Base-by-base conservation (phyloP, 1,140 invertebrate species). In the Meloidogyne exigua region DNA sequence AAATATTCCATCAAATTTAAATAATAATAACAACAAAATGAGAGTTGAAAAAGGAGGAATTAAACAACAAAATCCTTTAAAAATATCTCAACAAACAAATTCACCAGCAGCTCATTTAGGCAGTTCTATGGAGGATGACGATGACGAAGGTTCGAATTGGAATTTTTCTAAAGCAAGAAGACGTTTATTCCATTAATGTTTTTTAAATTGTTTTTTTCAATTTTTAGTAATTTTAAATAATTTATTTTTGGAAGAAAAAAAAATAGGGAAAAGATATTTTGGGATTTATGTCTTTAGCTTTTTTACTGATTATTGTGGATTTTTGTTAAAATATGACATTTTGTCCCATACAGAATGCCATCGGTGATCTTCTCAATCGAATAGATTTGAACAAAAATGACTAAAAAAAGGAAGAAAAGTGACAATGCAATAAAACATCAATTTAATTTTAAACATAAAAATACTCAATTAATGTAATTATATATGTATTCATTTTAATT, bases 111-210 rank as follows among this genome's bases (percentile, higher is more conserved):
- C 13, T n/a, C 2, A 57, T 57, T 57, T 57, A n/a, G 49, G 49
- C 4, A 57, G 49, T 57, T 57, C 49, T 57, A 57, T 57, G 49
- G 49, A 57, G 18, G 49, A 57, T n/a, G 49, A 57, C 49, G 49
- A 57, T 57, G 49, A 57, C 21, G 49, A n/a, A 57, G 49, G 49
- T 57, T 57, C 49, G 49, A 57, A 57, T 57, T 57, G 49, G 49
- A 57, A 57, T 57, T 57, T 57, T 57, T n/a, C 18, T 57, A 57
- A 57, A 57, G 49, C 49, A 57, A 57, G 49, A 57, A 57, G 49
- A 57, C 49, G 49, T 57, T 57, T 57, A 57, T 57, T 57, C 10
- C 49, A 57, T n/a, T 57, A 57, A 57, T n/a, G 1, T 49, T 57
- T 57, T 57, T 57, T n/a, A 0, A n/a, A 9, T 57, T n/a, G 0